phyloP scores from a whole-genome alignment of 2,797 vertebrate species.

The Pyrocephalus nanus region DNA sequence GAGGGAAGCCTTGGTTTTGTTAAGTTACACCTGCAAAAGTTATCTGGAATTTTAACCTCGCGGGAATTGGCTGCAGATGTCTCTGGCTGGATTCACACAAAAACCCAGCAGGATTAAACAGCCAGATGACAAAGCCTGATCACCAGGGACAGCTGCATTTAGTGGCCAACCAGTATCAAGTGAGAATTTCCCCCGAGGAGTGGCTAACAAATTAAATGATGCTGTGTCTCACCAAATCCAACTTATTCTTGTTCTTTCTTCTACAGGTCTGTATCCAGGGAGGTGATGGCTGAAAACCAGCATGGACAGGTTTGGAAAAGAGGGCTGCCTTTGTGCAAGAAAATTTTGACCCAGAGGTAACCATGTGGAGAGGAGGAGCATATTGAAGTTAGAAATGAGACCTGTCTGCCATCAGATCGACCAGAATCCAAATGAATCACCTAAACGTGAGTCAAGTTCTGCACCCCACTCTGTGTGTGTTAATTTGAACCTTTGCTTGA shows the following conservation, averaged over 20 bases:
- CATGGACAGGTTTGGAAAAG: accelerated
- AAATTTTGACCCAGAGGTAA: neutral
- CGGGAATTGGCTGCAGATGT: neutral
- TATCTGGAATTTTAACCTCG: neutral
- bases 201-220: neutral
- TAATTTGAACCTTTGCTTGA: neutral
- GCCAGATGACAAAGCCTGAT: neutral
- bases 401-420: neutral
- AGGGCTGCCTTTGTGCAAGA: neutral
- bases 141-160: neutral
- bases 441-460: neutral
- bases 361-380: accelerated
- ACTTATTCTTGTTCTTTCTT: neutral
- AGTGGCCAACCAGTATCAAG: neutral
- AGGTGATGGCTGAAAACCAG: neutral
- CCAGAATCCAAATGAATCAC: neutral
- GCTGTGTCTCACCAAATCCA: neutral
- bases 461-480: neutral
- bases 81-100: neutral
- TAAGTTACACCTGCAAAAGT: neutral
- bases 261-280: neutral
- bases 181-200: neutral
- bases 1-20: neutral
- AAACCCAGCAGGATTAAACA: accelerated
- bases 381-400: neutral